Evolutionary conservation across 2,888 invertebrate genomes (phyloP), one percentile per base, ranked within the genome.

Genomic region (Cerastis rubricosa): DNA sequence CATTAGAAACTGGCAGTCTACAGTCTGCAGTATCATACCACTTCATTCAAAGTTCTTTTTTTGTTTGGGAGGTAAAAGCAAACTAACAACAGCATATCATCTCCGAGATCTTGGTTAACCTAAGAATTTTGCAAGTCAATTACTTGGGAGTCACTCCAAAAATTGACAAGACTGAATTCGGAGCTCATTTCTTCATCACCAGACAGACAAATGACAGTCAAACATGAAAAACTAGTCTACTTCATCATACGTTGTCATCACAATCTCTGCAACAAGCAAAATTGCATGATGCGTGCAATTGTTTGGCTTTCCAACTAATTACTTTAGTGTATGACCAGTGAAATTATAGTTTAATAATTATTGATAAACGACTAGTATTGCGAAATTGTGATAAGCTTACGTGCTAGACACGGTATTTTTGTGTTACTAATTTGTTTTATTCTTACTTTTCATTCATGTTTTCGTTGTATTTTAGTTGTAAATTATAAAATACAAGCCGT

Each of bases 251-350:
- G 22, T 29, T 74, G 74, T 79, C 84, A 80, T 61, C 72, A 19
- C 59, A 40, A 49, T 81, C 49, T 59, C 57, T 43, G 51, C 22
- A 59, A 22, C 73, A 35, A 40, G 40, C 61, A 64, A 43, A 8
- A 61, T 84, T 35, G 76, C 73, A 75, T 76, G 77, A 80, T 72
- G 79, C 71, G 64, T 80, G 87, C 64, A 74, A 51, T 49, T 40
- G 22, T 74, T 67, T 74, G 74, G 59, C 71, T 81, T 85, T 87
- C 85, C 76, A 87, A 81, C 78, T 81, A 78, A 73, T 83, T 63
- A 67, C 19, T 25, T 14, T 65, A 63, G 59, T 68, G 57, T 69
- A 65, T 59, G 68, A 71, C 43, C 66, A 74, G 71, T 85, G 79
- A 85, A 85, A 86, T 80, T 80, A 72, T 71, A 77, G 59, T 78